phyloP scores from a whole-genome alignment of 2,113 vertebrate genomes.

The Hipposideros armiger region DNA sequence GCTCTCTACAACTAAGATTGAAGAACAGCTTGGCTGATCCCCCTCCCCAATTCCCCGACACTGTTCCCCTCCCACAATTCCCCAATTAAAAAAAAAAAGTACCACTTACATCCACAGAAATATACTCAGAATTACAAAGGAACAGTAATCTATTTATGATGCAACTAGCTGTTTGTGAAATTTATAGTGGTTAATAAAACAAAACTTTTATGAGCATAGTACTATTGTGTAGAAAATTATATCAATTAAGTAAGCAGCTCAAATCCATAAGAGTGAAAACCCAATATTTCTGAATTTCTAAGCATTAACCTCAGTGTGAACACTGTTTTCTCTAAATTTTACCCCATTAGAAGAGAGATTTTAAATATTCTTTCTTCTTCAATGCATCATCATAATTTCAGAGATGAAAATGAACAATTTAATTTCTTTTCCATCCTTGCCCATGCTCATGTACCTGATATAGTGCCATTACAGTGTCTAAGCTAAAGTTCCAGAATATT shows the following conservation, averaged over 20 bases:
- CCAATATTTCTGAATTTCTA: conserved; percentile 66
- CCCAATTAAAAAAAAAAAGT: not conserved
- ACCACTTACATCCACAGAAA: conserved; percentile 21
- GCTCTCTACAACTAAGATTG: too few species aligned
- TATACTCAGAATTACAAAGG: conserved; percentile 65
- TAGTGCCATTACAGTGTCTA: not conserved
- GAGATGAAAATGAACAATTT: not conserved
- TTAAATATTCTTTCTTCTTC: conserved; percentile 28
- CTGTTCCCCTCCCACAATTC: too few species aligned
- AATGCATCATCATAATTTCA: conserved; percentile 37
- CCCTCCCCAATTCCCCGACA: too few species aligned
- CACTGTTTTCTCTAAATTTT: not conserved
- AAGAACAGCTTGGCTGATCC: too few species aligned
- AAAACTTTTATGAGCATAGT: conserved; percentile 56
- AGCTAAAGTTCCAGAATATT: not conserved
- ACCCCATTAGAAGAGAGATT: not conserved
- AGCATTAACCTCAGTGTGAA: conserved; percentile 29
- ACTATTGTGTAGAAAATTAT: conserved; percentile 19
- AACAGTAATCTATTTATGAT: conserved; percentile 43
- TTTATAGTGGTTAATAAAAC: conserved; percentile 45
- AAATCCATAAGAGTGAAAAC: conserved; percentile 60
- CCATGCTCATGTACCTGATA: not conserved
- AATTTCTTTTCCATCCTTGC: conserved; percentile 26
- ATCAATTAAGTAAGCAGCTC: conserved; percentile 63
- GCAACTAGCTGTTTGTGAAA: conserved; percentile 57